A percentile compares a stretch with the other conserved stretches of the same genome.
phyloP scores from a whole-genome alignment of 64 coral and sea anemone genomes.

The Catalaphyllia jardinei region DNA sequence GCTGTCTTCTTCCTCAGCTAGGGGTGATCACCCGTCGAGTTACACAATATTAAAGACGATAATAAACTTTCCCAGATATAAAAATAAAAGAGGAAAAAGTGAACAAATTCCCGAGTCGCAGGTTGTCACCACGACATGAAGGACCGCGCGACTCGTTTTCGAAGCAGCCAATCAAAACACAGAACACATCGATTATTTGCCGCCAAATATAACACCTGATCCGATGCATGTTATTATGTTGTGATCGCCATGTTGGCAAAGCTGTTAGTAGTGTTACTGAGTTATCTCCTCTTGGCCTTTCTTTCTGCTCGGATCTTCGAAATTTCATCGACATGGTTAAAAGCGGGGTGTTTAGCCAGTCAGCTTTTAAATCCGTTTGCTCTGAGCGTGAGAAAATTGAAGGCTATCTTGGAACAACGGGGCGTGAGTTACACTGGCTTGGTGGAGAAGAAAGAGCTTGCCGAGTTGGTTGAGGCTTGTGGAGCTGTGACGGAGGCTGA shows the following conservation, averaged over 20 bases:
- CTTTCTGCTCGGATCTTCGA: constrained; percentile 83
- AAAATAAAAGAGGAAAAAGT: background rate
- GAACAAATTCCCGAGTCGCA: too few relatives aligned
- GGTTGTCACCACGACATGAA: background rate
- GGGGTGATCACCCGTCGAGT: background rate
- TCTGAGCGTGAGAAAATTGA: constrained; percentile 92
- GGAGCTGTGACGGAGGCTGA: constrained; percentile 79
- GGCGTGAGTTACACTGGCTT: constrained; percentile 93
- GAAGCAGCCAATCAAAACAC: constrained; percentile 58
- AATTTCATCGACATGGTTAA: constrained; percentile 90
- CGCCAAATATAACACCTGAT: constrained; percentile 56
- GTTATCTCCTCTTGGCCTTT: constrained; percentile 91
- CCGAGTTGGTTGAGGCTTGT: constrained; percentile 87
- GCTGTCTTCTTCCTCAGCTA: background rate
- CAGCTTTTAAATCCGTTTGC: constrained; percentile 91
- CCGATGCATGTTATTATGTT: constrained; percentile 43
- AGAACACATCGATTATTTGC: constrained; percentile 30
- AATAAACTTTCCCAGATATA: background rate
- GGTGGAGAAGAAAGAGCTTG: constrained; percentile 93
- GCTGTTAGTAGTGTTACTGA: constrained; percentile 64
- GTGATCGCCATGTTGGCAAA: constrained; percentile 86
- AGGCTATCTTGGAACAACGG: constrained; percentile 90
- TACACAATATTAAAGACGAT: background rate
- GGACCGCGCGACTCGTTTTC: constrained; percentile 34
- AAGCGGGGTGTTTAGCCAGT: constrained; percentile 79